Percentiles rank a stretch among this genome's conserved stretches.
phyloP scores from a whole-genome alignment of 2,888 invertebrate species.

The Caprella mutica region DNA sequence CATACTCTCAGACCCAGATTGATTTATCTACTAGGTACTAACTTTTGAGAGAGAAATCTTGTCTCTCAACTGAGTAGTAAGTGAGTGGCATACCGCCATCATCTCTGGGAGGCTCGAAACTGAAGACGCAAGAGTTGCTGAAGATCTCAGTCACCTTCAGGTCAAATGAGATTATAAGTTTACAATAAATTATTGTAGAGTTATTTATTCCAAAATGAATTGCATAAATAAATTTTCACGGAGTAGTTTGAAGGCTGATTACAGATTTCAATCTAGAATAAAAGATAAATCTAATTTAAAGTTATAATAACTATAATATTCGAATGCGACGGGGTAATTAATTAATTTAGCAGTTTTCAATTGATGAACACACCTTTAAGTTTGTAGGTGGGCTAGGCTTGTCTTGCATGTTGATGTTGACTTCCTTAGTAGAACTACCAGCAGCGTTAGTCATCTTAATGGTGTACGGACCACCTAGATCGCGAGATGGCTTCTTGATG shows the following conservation, averaged over 20 bases:
- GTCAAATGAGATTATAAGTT: neutral
- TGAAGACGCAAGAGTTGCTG: conserved; percentile 42
- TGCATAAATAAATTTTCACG: too few relatives aligned
- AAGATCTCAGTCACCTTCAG: conserved; percentile 42
- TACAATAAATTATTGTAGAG: neutral
- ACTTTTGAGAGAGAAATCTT: conserved; percentile 47
- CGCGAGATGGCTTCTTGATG: conserved; percentile 77
- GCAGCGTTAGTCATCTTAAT: conserved; percentile 84
- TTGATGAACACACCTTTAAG: conserved; percentile 15
- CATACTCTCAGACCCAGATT: neutral
- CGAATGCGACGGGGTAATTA: too few relatives aligned
- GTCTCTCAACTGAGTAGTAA: conserved; percentile 81
- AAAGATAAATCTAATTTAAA: neutral
- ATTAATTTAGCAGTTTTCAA: too few relatives aligned
- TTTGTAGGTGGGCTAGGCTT: conserved; percentile 30
- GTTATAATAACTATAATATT: neutral
- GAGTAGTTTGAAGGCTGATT: too few relatives aligned
- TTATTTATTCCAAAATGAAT: too few relatives aligned
- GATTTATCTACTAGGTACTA: neutral
- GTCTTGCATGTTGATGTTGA: conserved; percentile 66
- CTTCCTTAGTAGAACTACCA: conserved; percentile 77
- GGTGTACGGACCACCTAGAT: conserved; percentile 80
- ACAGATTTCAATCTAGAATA: too few relatives aligned
- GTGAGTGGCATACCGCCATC: conserved; percentile 75
- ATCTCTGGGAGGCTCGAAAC: conserved; percentile 75